Evolutionary conservation across 2,888 invertebrate species (phyloP), one percentile per base, ranked within the genome.

Genomic region (Drosophila cognata): DNA sequence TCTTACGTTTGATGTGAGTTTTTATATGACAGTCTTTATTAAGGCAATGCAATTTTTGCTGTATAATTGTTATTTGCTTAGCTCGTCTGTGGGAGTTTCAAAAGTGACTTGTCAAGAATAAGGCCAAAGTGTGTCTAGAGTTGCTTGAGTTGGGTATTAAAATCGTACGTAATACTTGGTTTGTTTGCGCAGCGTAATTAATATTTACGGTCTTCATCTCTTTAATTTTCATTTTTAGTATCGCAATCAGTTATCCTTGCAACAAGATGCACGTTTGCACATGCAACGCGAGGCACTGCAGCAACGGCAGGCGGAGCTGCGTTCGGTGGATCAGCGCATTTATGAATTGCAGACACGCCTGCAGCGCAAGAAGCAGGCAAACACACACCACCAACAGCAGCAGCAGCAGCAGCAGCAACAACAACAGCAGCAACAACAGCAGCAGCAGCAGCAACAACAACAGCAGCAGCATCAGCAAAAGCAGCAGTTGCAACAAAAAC

Each of bases 221-320:
- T 67, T 35, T 0, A 36, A 48, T 50, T n/a, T 13, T 28, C 3
- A 28, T 8, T 31, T 67, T n/a, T 29, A 99, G 98, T 98, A 98
- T 93, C 97, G 98, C 75, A 99, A 98, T 94, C 98, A 98, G 93
- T 94, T 99, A 93, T 98, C 98, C 93, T 97, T 98, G 93, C 98
- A 99, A 93, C 98, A 98, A 94, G 98, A 97, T 94, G 97, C 96
- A 82, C 95, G 98, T 88, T 95, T 99, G 84, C 96, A 97, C 78
- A 96, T 97, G 86, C 98, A 99, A 93, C 94, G 97, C 74, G 97
- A 98, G 89, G 96, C 97, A 51, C 94, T 99, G 87, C 96, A 96
- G 64, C 97, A 97, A 85, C 94, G 97, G 57, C 98, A 98, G 92
- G 97, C 98, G 81, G 98, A 99, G 94, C 96, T 98, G 95, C 95